Evolutionary conservation across 2,888 invertebrate genomes (phyloP).

Genomic region (Hoplodrina blanda): DNA sequence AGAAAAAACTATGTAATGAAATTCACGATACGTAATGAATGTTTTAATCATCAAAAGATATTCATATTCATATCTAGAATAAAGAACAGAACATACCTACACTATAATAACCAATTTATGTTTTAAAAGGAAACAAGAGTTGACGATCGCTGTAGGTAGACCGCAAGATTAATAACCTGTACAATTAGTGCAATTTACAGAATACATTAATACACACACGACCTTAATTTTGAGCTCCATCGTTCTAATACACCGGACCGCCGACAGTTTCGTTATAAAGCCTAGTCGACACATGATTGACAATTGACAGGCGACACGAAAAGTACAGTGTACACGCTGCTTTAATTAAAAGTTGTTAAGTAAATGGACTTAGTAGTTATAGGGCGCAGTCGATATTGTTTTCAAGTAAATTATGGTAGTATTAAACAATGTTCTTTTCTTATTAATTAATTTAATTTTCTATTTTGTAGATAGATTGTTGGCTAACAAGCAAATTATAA

Average conservation of each 20-base stretch:
- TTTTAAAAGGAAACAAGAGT: not conserved
- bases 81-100: too few species aligned
- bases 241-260: conserved; percentile 37
- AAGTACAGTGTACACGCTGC: conserved; percentile 14
- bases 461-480: not conserved
- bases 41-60: too few species aligned
- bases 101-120: too few species aligned
- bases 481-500: conserved; percentile 17
- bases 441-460: conserved; percentile 1
- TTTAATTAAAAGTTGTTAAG: conserved; percentile 55
- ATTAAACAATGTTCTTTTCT: not conserved
- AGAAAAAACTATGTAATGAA: too few species aligned
- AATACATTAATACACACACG: conserved; percentile 9
- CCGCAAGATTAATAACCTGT: conserved; percentile 22
- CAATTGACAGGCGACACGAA: conserved; percentile 46
- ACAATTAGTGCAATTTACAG: conserved; percentile 27
- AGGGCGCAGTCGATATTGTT: conserved; percentile 18
- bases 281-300: conserved; percentile 53
- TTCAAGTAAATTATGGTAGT: conserved; percentile 18
- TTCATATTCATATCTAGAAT: too few species aligned
- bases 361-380: conserved; percentile 41
- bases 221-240: conserved; percentile 52
- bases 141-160: not conserved
- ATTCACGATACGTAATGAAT: too few species aligned
- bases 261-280: conserved; percentile 49